Percentiles rank a stretch among this genome's conserved stretches.
phyloP scores from a whole-genome alignment of 2,888 invertebrate species.

The Lissocephala sabroskyi region DNA sequence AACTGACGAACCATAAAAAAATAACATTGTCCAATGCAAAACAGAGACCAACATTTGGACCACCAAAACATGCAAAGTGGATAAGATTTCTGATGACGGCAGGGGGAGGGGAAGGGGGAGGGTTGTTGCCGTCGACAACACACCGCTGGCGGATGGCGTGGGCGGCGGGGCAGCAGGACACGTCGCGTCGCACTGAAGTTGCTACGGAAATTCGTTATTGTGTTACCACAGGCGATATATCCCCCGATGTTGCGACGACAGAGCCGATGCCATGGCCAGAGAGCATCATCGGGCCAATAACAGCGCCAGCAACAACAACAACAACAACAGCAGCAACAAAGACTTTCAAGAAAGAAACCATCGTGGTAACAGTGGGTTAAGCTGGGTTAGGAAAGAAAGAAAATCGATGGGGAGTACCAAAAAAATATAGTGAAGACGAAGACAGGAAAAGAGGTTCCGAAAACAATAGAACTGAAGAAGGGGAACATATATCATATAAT shows the following conservation, averaged over 20 bases:
- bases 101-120: slow-evolving; percentile 10
- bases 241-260: slow-evolving; percentile 55
- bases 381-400: too few species aligned
- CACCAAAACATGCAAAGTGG: slow-evolving; percentile 46
- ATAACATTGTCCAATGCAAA: slow-evolving; percentile 18
- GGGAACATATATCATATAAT: too few species aligned
- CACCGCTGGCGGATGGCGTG: too few species aligned
- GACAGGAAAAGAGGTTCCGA: too few species aligned
- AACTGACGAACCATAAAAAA: too few species aligned
- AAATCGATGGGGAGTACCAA: too few species aligned
- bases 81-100: slow-evolving; percentile 56
- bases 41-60: slow-evolving; percentile 4
- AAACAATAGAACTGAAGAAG: too few species aligned
- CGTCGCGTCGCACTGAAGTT: slow-evolving; percentile 54
- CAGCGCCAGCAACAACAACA: slow-evolving; percentile 2
- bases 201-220: slow-evolving; percentile 69
- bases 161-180: slow-evolving; percentile 12
- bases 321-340: not conserved
- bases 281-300: slow-evolving; percentile 3
- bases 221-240: slow-evolving; percentile 68
- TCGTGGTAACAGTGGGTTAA: not conserved
- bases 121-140: too few species aligned
- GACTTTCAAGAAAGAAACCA: not conserved
- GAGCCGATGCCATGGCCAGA: slow-evolving; percentile 24
- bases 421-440: too few species aligned